Evolutionary conservation across 2,113 vertebrate genomes (phyloP).

Genomic region (Eira barbara): DNA sequence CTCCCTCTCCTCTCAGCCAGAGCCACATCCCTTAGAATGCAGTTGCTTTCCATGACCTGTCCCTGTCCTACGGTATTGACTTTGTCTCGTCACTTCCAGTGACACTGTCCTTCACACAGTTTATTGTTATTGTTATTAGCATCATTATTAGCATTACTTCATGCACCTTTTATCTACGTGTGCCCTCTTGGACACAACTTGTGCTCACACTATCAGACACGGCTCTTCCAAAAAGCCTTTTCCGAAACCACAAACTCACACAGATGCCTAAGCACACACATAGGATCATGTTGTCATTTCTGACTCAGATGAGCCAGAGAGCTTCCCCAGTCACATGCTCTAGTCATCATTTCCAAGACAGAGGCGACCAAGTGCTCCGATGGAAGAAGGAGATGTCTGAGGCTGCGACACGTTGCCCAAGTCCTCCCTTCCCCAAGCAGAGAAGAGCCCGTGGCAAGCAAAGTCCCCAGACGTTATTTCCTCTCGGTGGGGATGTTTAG

Average conservation of each 20-base stretch:
- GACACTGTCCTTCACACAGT: background rate
- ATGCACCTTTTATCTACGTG: rapidly evolving
- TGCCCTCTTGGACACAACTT: background rate
- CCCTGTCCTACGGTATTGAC: background rate
- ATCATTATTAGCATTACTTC: background rate
- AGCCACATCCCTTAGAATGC: background rate
- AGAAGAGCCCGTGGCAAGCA: background rate
- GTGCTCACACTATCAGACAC: background rate
- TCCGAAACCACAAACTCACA: background rate
- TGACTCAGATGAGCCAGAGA: background rate
- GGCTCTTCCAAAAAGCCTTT: background rate
- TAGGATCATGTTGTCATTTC: background rate
- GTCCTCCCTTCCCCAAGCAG: background rate
- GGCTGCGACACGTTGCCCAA: too few relatives aligned
- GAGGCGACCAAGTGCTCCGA: background rate
- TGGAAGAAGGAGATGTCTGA: background rate
- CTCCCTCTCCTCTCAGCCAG: rapidly evolving
- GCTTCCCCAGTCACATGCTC: background rate
- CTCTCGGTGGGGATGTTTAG: background rate
- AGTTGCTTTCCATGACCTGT: rapidly evolving
- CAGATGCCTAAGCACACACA: background rate
- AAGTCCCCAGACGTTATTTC: background rate
- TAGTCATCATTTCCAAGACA: background rate
- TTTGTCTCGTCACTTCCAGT: background rate
- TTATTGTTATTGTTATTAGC: background rate